A percentile compares a stretch with the other conserved stretches of the same genome.
phyloP scores from a whole-genome alignment of 2,113 vertebrate genomes.

The Kryptolebias marmoratus region DNA sequence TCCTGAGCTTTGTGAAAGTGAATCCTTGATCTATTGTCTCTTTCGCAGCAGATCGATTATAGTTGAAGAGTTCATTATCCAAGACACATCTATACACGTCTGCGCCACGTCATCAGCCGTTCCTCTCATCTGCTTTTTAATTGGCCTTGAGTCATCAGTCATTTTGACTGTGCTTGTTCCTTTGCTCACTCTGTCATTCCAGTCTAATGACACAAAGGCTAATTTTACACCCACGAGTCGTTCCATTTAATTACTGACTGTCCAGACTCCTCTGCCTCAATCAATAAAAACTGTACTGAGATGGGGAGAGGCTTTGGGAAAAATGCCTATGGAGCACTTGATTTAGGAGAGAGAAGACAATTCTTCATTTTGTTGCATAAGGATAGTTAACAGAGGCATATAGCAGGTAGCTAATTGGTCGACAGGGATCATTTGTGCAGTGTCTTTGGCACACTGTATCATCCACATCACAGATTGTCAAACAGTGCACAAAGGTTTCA shows the following conservation, averaged over 20 bases:
- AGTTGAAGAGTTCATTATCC: constrained; percentile 75
- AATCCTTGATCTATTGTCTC: constrained; percentile 51
- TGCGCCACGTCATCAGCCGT: constrained; percentile 48
- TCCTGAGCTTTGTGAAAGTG: constrained; percentile 42
- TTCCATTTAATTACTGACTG: constrained; percentile 83
- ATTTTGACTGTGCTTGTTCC: constrained; percentile 63
- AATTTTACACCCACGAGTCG: constrained; percentile 83
- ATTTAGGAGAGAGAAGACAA: constrained; percentile 44
- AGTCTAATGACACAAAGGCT: constrained; percentile 81
- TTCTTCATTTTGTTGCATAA: constrained; percentile 42
- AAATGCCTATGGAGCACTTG: constrained; percentile 45
- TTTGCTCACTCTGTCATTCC: constrained; percentile 67
- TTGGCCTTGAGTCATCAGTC: constrained; percentile 76
- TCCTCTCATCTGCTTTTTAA: constrained; percentile 68
- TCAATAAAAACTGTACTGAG: constrained; percentile 73
- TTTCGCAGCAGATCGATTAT: constrained; percentile 62
- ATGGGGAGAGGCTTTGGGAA: constrained; percentile 44
- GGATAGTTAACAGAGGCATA: constrained; percentile 28
- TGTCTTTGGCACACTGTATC: constrained; percentile 19
- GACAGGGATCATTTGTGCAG: constrained; percentile 32
- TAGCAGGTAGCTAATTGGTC: constrained; percentile 53
- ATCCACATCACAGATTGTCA: background rate
- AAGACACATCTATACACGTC: constrained; percentile 65
- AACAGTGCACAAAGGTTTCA: constrained; percentile 30
- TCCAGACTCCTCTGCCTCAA: constrained; percentile 72